Conservation (phyloP, 2,113 vertebrate genomes). For the Ophiodon elongatus region DNA sequence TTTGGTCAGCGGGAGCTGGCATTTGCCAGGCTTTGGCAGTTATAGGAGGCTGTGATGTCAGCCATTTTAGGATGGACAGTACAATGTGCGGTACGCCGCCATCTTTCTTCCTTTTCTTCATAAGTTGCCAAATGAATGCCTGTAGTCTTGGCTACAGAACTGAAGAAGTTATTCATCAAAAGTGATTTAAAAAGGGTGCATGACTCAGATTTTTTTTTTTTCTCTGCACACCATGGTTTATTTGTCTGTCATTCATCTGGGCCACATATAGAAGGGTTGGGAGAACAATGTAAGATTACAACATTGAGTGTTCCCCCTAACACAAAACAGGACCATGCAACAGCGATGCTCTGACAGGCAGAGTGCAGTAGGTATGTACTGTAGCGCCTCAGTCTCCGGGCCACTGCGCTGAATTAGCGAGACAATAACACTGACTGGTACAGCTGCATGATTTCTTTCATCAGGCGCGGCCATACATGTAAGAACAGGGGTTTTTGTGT, state of each 20-base stretch:
- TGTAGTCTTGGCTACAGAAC: constrained; percentile 76
- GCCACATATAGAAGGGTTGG: constrained; percentile 58
- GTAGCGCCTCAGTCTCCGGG: constrained; percentile 24
- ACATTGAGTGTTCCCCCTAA: constrained; percentile 40
- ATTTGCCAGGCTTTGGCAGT: constrained; percentile 76
- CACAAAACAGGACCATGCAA: constrained; percentile 31
- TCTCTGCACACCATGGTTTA: constrained; percentile 60
- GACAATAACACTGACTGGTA: constrained; percentile 31
- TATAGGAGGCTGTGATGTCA: constrained; percentile 78
- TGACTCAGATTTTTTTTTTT: constrained; percentile 65
- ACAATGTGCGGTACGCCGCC: constrained; percentile 78
- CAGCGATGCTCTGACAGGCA: constrained; percentile 48
- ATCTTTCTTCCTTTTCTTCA: constrained; percentile 81
- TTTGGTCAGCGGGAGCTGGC: constrained; percentile 82
- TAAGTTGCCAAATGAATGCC: constrained; percentile 76
- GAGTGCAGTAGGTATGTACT: constrained; percentile 16
- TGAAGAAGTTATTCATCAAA: constrained; percentile 76
- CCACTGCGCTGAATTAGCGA: constrained; percentile 36
- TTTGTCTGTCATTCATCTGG: constrained; percentile 75
- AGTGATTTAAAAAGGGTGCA: constrained; percentile 73
- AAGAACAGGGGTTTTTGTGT: not conserved
- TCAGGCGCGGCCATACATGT: constrained; percentile 3
- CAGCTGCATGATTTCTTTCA: constrained; percentile 45
- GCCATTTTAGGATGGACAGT: constrained; percentile 84
- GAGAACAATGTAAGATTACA: constrained; percentile 67